phyloP scores from a whole-genome alignment of 1,140 invertebrate species.

The Heliconius congener region DNA sequence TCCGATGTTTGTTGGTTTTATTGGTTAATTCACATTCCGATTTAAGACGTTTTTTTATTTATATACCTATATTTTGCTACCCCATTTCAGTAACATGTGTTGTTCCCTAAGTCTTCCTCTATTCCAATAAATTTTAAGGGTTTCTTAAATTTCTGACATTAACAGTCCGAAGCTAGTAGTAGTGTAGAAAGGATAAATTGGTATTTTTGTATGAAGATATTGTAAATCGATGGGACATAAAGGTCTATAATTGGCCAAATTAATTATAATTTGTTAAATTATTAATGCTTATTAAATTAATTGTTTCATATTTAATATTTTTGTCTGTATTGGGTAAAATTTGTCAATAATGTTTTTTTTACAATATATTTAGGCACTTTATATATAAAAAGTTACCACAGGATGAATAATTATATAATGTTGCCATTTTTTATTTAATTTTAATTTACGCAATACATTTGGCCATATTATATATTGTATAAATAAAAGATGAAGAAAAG shows the following conservation, averaged over 20 bases:
- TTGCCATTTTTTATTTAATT: slow-evolving; percentile 10
- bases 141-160: slow-evolving; percentile 13
- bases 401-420: neutral
- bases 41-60: slow-evolving; percentile 15
- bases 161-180: slow-evolving; percentile 8
- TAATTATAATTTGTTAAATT: neutral
- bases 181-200: slow-evolving; percentile 7
- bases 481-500: neutral
- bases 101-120: slow-evolving; percentile 26
- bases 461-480: neutral
- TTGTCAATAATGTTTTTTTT: neutral
- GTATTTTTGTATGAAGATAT: slow-evolving; percentile 5
- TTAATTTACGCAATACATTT: neutral
- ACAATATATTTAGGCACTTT: neutral
- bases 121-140: slow-evolving; percentile 30
- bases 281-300: neutral
- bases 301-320: neutral
- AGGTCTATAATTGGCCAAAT: neutral
- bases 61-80: neutral
- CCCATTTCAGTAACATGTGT: neutral
- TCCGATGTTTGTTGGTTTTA: slow-evolving; percentile 18
- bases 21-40: slow-evolving; percentile 25
- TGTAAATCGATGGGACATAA: neutral
- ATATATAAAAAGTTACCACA: neutral
- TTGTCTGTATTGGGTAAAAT: neutral